Base-by-base conservation (phyloP, 2,113 vertebrate genomes). In the Tiliqua scincoides region DNA sequence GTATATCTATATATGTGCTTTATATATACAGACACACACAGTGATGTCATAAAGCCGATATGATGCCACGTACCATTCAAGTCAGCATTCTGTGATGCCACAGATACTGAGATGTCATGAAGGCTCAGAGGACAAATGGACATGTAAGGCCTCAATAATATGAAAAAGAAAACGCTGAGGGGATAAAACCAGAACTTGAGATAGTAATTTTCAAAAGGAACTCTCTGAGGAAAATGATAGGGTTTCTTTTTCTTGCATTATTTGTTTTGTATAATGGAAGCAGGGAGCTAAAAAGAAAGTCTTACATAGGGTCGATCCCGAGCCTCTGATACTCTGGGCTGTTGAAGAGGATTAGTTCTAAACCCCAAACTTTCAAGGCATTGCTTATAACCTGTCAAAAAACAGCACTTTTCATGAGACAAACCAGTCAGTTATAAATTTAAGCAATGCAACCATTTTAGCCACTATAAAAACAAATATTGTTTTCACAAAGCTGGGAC, bases 281-380 rank as follows among this genome's bases (percentile, higher is more conserved):
- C 14, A 93, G 54, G 27, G 59, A 90, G 91, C 87, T 85, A 81
- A 88, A 90, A 87, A 89, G 78, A 72, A 84, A 25, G 9, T 91
- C 97, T 98, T 97, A 99, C 99, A 99, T 97, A 91, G 99, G 98
- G 91, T 99, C 97, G 54, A 99, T 98, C 93, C 97, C 97, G 93
- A 98, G 96, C 84, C 96, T 98, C 96, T 99, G 98, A 95, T 99
- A 99, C 91, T 99, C 99, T 90, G 98, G 98, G 89, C 98, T 99
- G 97, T 99, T 99, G 96, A 99, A 99, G 83, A 99, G 98, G 95
- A 99, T 97, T 93, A 99, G 94, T 92, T 99, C 99, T 97, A 99
- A 97, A 89, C 99, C 98, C 99, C 99, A 99, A 43, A 99, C 99
- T 95, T 98, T 97, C 92, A 99, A 97, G 90, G 99, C 99, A 94